Conservation (phyloP, 2,113 vertebrate species). For the Saimiri boliviensis region DNA sequence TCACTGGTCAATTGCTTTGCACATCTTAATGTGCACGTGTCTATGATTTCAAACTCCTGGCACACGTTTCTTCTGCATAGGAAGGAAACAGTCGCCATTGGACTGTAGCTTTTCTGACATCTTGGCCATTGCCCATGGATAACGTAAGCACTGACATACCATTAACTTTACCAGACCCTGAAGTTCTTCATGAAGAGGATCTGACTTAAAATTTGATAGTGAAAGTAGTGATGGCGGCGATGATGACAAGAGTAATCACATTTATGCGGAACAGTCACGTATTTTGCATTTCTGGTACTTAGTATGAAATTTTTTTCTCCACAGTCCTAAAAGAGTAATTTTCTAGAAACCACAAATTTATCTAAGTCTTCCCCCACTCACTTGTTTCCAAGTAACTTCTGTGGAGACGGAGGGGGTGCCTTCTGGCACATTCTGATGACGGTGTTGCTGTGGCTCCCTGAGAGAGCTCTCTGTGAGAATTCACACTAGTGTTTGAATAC, state of each 20-base stretch:
- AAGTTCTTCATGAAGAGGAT: neutral
- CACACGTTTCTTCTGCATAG: neutral
- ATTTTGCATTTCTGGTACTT: neutral
- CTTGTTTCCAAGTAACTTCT: neutral
- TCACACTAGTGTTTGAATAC: neutral
- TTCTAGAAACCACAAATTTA: neutral
- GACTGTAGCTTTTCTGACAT: neutral
- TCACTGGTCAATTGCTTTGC: neutral
- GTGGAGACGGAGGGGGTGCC: neutral
- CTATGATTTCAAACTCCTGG: neutral
- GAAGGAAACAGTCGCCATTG: neutral
- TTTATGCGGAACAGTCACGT: neutral
- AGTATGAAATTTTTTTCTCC: neutral
- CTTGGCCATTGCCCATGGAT: neutral
- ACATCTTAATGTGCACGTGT: neutral
- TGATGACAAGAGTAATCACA: accelerated
- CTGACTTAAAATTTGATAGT: neutral
- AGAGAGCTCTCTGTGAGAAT: neutral
- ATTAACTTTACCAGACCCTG: neutral
- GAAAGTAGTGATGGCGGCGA: neutral
- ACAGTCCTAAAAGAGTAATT: neutral
- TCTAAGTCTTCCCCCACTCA: neutral
- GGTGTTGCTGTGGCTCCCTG: neutral
- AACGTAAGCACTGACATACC: neutral
- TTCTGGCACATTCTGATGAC: neutral